Base-by-base conservation (phyloP, 2,888 invertebrate genomes). In the Chromoteleia sp. region DNA sequence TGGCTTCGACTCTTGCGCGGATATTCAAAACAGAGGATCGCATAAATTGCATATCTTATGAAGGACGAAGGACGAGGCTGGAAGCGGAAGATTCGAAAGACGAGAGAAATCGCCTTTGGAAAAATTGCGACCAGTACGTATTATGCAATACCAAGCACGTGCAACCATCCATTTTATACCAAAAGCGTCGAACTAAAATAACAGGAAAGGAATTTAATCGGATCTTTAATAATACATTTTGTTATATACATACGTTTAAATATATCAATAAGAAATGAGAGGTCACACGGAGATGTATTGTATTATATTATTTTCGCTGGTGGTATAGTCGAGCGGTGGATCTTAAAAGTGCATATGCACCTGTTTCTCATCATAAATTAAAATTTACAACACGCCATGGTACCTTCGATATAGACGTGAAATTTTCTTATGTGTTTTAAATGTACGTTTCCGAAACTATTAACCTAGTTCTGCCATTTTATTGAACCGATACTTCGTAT, bases 21-120 rank as follows among this genome's bases (percentile, higher is more conserved):
- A 85, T 85, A 84, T 83, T 79, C 71, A 81, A 79, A 84, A 73
- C 61, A 81, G 82, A 80, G 84, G 83, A 85, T 84, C 86, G 85
- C 86, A 87, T 87, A 87, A 87, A 87, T 87, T 87, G 84, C 85
- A 74, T 85, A 84, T 82, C 85, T 87, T 87, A 87, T 85, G 85
- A 78, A 86, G 82, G 81, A 81, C 82, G 76, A 68, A 76, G 76
- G 61, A 67, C 80, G 80, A 75, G 67, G 61, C 58, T 21, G 48
- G 78, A 63, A 75, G 77, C 36, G 50, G 52, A 79, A 79, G 65
- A 73, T 52, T 56, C 50, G 52, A 41, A 45, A 67, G 79, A 56
- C 43, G 70, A 75, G 70, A 59, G 73, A 67, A 67, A 67, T 82
- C 71, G 74, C 25, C 56, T 79, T 79, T 61, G 21, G 56, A 65